Evolutionary conservation across 2,113 vertebrate genomes (phyloP), one percentile per base, ranked within the genome.

Genomic region (Tachuris rubrigastra): DNA sequence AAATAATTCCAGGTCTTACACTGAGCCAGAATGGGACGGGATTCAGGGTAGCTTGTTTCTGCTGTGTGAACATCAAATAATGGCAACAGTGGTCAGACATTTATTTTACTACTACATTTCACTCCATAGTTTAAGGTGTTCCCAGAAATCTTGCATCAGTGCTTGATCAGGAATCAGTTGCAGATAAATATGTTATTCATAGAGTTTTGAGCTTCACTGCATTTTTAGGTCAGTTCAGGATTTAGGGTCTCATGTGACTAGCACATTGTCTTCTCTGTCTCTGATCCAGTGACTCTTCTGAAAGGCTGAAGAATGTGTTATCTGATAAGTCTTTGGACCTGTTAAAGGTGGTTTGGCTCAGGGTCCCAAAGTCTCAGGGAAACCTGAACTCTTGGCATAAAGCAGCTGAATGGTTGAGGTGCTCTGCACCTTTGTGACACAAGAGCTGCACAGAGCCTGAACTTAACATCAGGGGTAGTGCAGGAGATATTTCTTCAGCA

Each of bases 281-380:
- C 78, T 96, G 95, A 96, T 63, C 90, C 91, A 92, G 95, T 95
- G 94, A 93, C 91, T 96, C 95, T 95, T 96, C 95, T 96, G 95
- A 94, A 85, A 94, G 92, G 73, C 86, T 95, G 78, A 96, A 90
- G 93, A 92, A 94, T 93, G 95, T 89, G 68, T 89, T 96, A 95
- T 95, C 95, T 96, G 95, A 95, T 96, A 97, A 92, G 69, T 88
- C 79, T 94, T 63, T 77, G 41, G 73, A 81, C 85, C 68, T 90
- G 28, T 86, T 90, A 79, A 90, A 77, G 73, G 88, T 84, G 47
- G 20, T 78, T 94, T 96, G 95, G 92, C 92, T 95, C 77, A 58
- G 44, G 60, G 66, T 93, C 83, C 91, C 56, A 69, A 76, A 93
- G 93, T 93, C 85, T 83, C 50, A 77, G 85, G 42, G 87, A 94